Percentiles rank a stretch among this genome's conserved stretches.
phyloP scores from a whole-genome alignment of 2,797 vertebrate species.

The Linurgus olivaceus region DNA sequence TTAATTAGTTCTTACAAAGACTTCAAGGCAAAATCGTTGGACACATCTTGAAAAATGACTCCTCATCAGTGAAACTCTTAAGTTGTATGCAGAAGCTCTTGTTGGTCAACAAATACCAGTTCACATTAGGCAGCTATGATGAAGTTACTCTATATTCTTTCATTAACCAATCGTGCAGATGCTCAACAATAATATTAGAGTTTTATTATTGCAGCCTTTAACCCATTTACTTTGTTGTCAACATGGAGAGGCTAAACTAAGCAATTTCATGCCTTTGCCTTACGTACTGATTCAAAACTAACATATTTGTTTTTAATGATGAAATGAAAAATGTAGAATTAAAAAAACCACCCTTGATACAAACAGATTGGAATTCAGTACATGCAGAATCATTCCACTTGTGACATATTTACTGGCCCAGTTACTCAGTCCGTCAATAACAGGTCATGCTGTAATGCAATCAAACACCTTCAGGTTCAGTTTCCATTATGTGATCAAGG shows the following conservation, averaged over 20 bases:
- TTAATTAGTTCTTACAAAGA: background rate
- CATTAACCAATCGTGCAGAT: background rate
- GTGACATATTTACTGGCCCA: background rate
- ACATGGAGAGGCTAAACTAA: background rate
- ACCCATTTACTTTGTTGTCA: background rate
- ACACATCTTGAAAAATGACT: background rate
- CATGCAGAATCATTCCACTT: background rate
- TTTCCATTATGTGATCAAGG: background rate
- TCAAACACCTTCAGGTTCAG: background rate
- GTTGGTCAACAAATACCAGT: background rate
- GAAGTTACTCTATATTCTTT: background rate
- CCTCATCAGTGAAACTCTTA: background rate
- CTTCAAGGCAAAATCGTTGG: background rate
- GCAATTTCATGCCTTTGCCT: background rate
- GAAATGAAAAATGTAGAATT: background rate
- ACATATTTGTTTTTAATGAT: background rate
- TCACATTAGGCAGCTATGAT: background rate
- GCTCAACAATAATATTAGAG: background rate
- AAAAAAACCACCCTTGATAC: background rate
- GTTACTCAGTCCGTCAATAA: background rate
- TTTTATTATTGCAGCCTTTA: background rate
- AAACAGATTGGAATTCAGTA: background rate
- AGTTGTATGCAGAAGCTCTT: background rate
- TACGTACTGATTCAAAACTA: background rate
- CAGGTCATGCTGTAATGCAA: background rate